These are phyloP conservation scores for Helicoverpa assulta DNA, from an alignment of 2,888 invertebrate genomes.

Conservation along the genomic window DNA sequence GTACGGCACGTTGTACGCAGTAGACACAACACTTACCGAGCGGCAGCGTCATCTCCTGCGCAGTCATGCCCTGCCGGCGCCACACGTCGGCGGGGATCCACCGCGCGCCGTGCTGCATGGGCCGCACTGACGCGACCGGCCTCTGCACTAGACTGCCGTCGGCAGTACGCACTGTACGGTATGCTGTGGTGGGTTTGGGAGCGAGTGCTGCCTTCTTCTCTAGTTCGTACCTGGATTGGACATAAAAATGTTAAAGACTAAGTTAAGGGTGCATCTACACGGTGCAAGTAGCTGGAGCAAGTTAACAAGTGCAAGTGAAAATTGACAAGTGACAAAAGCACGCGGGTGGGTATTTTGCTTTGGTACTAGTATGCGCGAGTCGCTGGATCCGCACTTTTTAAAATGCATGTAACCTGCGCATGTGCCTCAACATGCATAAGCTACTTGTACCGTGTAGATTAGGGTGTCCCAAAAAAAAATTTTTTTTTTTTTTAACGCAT, in stretches of 20 bases:
- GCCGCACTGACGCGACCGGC: slow-evolving; percentile 93
- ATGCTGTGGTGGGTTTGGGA: slow-evolving; percentile 90
- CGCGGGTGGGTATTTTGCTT: no score
- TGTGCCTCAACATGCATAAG: no score
- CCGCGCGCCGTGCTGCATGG: slow-evolving; percentile 94
- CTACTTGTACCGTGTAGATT: no score
- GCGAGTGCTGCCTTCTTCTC: slow-evolving; percentile 96
- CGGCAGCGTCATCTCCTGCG: slow-evolving; percentile 98
- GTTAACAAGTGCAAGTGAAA: no score
- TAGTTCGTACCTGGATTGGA: slow-evolving; percentile 93
- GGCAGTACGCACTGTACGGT: slow-evolving; percentile 92
- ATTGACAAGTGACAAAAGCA: no score
- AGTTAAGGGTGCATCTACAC: no score
- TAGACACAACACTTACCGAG: slow-evolving; percentile 88
- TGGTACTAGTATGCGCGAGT: no score
- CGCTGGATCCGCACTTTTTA: no score
- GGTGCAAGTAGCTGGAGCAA: no score
- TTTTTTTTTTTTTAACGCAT: no score
- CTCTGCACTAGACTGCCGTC: slow-evolving; percentile 92
- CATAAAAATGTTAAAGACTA: not conserved
- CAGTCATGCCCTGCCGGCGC: slow-evolving; percentile 98
- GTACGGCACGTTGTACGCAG: slow-evolving; percentile 73
- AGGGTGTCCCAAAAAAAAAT: no score
- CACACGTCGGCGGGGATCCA: slow-evolving; percentile 98
- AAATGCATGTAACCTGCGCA: no score